These are phyloP conservation scores for Stenichneumon culpator DNA, from an alignment of 2,888 invertebrate genomes.

Conservation along the genomic window DNA sequence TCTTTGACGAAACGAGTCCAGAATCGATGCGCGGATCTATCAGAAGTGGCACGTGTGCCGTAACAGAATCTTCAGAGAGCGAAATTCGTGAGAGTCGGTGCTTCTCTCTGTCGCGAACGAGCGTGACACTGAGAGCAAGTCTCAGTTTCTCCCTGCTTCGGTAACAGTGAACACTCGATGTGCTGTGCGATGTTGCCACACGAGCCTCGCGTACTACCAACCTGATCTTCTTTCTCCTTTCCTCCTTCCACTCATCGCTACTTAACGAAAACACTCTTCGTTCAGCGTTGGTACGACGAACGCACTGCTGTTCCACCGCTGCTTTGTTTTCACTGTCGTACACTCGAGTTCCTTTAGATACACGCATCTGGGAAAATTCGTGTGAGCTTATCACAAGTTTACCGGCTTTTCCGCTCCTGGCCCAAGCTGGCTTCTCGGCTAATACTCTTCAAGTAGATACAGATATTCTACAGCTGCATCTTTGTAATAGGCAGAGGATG, in stretches of 20 bases:
- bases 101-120: not conserved
- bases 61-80: not conserved
- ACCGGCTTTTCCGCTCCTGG: not conserved
- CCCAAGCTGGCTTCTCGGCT: not conserved
- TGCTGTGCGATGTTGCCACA: slow-evolving; percentile 8
- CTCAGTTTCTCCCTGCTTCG: not conserved
- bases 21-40: not conserved
- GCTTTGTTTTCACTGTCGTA: not conserved
- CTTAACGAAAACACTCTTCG: not conserved
- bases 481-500: too few species aligned
- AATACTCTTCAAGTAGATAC: too few species aligned
- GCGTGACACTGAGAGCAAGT: not conserved
- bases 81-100: not conserved
- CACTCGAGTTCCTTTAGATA: not conserved
- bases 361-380: not conserved
- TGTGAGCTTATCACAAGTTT: not conserved
- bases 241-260: not conserved
- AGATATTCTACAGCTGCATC: too few species aligned
- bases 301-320: not conserved
- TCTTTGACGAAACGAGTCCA: not conserved
- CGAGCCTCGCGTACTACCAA: not conserved
- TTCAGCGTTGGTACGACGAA: not conserved
- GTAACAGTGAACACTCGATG: not conserved
- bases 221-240: not conserved
- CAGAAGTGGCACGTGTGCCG: not conserved